Conservation (phyloP, 2,797 vertebrate species). For the Carapus acus region DNA sequence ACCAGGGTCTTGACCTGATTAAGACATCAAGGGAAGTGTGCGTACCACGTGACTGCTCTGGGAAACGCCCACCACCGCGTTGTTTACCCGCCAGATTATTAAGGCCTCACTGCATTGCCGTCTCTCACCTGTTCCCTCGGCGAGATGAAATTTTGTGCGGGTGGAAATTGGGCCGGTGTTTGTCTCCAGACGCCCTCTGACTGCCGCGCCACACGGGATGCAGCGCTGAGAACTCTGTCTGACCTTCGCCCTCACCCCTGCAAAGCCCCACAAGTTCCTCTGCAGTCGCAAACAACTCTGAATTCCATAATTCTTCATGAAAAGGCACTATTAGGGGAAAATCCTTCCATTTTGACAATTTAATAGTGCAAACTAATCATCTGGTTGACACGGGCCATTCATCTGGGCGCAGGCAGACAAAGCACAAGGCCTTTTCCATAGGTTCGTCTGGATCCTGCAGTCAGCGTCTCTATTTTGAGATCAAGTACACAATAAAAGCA, state of each 20-base stretch:
- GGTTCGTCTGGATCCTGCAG: constrained; percentile 77
- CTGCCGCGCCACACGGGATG: constrained; percentile 57
- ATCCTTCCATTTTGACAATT: constrained; percentile 90
- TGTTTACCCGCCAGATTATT: constrained; percentile 24
- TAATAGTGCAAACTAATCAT: constrained; percentile 95
- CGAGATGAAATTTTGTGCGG: constrained; percentile 31
- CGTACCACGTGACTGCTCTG: no score
- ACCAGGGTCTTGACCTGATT: no score
- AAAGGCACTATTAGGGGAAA: constrained; percentile 79
- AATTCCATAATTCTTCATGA: constrained; percentile 81
- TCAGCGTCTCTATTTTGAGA: constrained; percentile 83
- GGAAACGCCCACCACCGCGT: no score
- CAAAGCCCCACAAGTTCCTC: constrained; percentile 61
- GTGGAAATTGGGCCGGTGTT: constrained; percentile 44
- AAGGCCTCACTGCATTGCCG: constrained; percentile 15
- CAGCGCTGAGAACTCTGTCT: constrained; percentile 74
- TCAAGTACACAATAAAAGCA: constrained; percentile 82
- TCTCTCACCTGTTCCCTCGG: constrained; percentile 22
- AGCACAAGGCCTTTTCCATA: constrained; percentile 77
- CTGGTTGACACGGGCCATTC: constrained; percentile 88
- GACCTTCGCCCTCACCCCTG: constrained; percentile 67
- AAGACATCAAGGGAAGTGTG: no score
- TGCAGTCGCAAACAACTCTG: constrained; percentile 69
- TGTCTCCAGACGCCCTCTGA: constrained; percentile 48
- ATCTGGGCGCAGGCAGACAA: constrained; percentile 86